phyloP scores from a whole-genome alignment of 1,140 invertebrate genomes.

The Bicyclus anynana region DNA sequence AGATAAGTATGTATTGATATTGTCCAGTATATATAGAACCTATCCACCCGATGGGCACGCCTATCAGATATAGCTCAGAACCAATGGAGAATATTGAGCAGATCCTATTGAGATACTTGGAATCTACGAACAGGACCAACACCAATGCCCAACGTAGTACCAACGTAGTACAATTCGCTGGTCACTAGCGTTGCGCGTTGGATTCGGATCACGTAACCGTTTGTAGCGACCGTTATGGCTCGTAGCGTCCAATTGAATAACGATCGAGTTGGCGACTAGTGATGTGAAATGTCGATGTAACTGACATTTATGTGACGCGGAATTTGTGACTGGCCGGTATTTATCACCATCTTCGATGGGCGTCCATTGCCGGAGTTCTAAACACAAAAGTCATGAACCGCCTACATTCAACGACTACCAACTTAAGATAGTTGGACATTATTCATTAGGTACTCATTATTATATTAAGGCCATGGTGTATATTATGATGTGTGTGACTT shows the following conservation, averaged over 20 bases:
- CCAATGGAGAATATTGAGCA: neutral
- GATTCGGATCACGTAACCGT: conserved; percentile 47
- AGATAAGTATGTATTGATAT: too few species aligned
- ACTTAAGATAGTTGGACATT: too few species aligned
- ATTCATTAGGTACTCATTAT: too few species aligned
- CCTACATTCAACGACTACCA: too few species aligned
- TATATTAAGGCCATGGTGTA: too few species aligned
- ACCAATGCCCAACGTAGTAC: neutral
- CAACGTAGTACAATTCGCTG: neutral
- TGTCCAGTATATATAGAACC: too few species aligned
- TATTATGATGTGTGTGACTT: too few species aligned
- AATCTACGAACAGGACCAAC: neutral
- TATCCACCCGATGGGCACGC: too few species aligned
- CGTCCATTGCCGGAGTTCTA: too few species aligned
- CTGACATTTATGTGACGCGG: conserved; percentile 30
- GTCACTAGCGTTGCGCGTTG: neutral
- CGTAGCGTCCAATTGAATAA: conserved; percentile 56
- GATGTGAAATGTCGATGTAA: conserved; percentile 43
- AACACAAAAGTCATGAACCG: too few species aligned
- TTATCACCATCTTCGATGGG: too few species aligned
- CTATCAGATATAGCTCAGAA: too few species aligned
- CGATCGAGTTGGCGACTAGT: conserved; percentile 42
- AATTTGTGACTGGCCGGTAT: neutral
- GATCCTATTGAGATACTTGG: neutral
- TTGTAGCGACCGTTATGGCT: conserved; percentile 45